phyloP scores from a whole-genome alignment of 2,797 vertebrate species.

The Brotogeris chrysoptera region DNA sequence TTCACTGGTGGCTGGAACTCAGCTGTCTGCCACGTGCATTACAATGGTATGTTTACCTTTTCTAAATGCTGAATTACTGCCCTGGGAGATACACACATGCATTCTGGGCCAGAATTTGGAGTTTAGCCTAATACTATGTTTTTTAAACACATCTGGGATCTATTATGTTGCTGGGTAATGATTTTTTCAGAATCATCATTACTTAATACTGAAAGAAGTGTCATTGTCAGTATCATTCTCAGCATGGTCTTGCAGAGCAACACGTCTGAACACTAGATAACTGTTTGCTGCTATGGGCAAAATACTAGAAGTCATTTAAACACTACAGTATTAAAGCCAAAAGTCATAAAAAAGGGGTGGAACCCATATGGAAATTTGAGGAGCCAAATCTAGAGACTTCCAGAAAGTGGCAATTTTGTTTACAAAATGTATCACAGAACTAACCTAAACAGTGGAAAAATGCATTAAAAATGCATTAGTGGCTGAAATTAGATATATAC shows the following conservation, averaged over 20 bases:
- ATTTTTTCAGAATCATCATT: conserved; percentile 26
- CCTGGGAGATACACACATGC: conserved; percentile 19
- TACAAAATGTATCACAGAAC: not conserved
- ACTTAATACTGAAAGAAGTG: not conserved
- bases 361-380: not conserved
- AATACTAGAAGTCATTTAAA: not conserved
- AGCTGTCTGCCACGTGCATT: conserved; percentile 1
- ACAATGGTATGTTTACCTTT: conserved; percentile 26
- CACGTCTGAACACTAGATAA: not conserved
- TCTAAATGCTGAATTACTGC: conserved; percentile 32
- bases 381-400: not conserved
- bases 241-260: not conserved
- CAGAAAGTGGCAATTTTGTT: not conserved
- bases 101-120: not conserved
- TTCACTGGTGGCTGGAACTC: conserved; percentile 36
- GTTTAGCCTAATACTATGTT: not conserved
- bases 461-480: not conserved
- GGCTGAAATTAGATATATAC: not conserved
- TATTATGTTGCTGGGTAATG: conserved; percentile 36
- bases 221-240: not conserved
- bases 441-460: not conserved
- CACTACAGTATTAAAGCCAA: not conserved
- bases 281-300: not conserved
- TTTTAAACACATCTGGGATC: conserved; percentile 54
- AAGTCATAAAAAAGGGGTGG: not conserved